Percentiles rank a stretch among this genome's conserved stretches.
phyloP scores from a whole-genome alignment of 2,113 vertebrate genomes.

The cattle (Bos taurus) region DNA sequence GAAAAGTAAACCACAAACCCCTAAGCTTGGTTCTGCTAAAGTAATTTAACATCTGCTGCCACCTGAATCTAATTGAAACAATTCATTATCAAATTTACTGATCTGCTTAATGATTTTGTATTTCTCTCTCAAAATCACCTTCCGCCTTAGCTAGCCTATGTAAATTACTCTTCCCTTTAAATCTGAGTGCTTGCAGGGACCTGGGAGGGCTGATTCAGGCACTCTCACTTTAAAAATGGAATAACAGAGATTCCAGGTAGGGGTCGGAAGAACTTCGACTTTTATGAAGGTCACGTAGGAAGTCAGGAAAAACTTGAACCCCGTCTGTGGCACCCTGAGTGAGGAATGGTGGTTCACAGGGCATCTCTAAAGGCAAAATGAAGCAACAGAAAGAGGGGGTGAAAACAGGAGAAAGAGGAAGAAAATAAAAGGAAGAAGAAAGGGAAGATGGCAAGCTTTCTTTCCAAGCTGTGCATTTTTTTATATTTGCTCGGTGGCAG shows the following conservation, averaged over 20 bases:
- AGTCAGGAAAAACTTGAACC: background rate
- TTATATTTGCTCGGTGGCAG: background rate
- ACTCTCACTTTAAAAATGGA: background rate
- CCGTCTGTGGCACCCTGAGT: background rate
- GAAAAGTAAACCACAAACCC: constrained; percentile 47
- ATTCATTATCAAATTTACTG: constrained; percentile 82
- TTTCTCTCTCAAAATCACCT: constrained; percentile 79
- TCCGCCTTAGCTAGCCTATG: constrained; percentile 52
- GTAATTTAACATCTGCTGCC: constrained; percentile 77
- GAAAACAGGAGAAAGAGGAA: background rate
- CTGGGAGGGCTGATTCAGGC: background rate
- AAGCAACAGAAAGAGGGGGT: background rate
- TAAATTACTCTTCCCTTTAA: background rate
- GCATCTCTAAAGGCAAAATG: background rate
- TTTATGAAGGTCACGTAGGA: accelerated
- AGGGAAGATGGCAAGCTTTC: constrained; percentile 15
- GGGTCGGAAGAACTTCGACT: accelerated
- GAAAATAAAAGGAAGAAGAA: background rate
- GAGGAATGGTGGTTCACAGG: background rate
- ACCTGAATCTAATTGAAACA: constrained; percentile 81
- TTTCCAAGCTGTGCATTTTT: constrained; percentile 11
- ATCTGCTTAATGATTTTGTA: constrained; percentile 81
- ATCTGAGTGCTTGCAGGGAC: background rate
- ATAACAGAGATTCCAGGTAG: accelerated
- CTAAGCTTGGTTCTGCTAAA: constrained; percentile 53